Evolutionary conservation across 35 echinoderm and acorn worm species (phyloP), one percentile per base, ranked within the genome.

Genomic region (Amphiura filiformis): DNA sequence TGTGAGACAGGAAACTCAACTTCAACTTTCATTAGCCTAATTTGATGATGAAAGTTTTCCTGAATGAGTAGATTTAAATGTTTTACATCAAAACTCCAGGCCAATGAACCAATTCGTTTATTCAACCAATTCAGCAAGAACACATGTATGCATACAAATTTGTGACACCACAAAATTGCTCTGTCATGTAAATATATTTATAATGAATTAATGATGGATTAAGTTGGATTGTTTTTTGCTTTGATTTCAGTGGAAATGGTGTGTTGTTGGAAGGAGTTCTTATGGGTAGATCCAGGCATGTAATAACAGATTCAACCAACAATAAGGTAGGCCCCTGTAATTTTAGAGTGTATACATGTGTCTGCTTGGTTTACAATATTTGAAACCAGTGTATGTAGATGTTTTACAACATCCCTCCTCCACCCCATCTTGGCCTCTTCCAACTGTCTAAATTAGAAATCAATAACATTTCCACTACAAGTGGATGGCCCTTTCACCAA

Each of bases 281-380:
- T 0, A 23, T 75, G 32, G 26, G n/a, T 15, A 90, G 88, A 44
- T 90, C 88, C 32, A 83, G 39, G 20, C 88, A 90, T 90, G 65
- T 90, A 28, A 90, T 90, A 36, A 90, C 88, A 52, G 88, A 90
- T 44, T 84, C 88, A 31, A 84, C 49, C 37, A 52, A 90, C 13
- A 32, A 90, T 26, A 90, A 90, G 81, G 88, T 90, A 76, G 77
- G 38, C 5, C 33, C 38, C 0, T n/a, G n/a, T n/a, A n/a, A n/a
- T n/a, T 31, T 2, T 1, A 76, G 28, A 7, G 4, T 31, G 28
- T 2, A 76, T 41, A 75, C 0, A 2, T 34, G 23, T n/a, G 65
- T 22, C 64, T 22, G 57, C 13, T 86, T 32, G 4, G 23, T 35
- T 86, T 36, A 4, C 0, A 1, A 37, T 75, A 18, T 34, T 86